phyloP scores from a whole-genome alignment of 2,113 vertebrate genomes.

The Salvelinus namaycush region DNA sequence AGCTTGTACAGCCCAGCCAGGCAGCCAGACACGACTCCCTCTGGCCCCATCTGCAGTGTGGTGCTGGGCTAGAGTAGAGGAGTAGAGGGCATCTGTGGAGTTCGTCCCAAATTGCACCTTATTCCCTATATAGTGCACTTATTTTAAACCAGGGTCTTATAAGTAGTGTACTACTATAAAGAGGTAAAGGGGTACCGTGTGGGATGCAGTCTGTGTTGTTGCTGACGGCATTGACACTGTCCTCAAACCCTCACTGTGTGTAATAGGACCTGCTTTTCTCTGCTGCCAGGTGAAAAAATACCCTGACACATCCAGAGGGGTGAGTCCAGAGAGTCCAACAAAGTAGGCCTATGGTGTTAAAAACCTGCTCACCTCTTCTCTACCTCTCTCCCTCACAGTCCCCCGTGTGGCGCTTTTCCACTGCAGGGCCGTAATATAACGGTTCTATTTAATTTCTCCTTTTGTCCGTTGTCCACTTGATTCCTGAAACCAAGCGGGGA shows the following conservation, averaged over 20 bases:
- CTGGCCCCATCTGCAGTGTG: neutral
- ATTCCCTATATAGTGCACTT: no score
- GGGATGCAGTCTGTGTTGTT: neutral
- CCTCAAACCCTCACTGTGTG: slow-evolving; percentile 31
- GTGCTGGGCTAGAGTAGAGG: neutral
- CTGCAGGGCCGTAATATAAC: no score
- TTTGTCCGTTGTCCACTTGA: no score
- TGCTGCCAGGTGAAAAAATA: neutral
- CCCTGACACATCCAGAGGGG: neutral
- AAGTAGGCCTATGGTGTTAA: no score
- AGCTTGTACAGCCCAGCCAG: slow-evolving; percentile 20
- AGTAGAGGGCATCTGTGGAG: slow-evolving; percentile 8
- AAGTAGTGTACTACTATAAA: slow-evolving; percentile 2
- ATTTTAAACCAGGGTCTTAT: no score
- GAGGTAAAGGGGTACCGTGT: no score
- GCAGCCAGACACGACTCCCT: neutral
- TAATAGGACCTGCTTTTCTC: slow-evolving; percentile 10
- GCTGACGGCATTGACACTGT: slow-evolving; percentile 34
- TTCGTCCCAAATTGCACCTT: no score
- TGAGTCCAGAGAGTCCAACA: neutral
- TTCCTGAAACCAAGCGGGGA: no score
- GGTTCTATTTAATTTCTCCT: no score
- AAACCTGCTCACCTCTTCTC: no score
- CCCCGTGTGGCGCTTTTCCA: no score
- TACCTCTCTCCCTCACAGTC: no score